These are phyloP conservation scores for Epirrhoe tristata DNA, from an alignment of 2,888 invertebrate species.

Conservation along the genomic window DNA sequence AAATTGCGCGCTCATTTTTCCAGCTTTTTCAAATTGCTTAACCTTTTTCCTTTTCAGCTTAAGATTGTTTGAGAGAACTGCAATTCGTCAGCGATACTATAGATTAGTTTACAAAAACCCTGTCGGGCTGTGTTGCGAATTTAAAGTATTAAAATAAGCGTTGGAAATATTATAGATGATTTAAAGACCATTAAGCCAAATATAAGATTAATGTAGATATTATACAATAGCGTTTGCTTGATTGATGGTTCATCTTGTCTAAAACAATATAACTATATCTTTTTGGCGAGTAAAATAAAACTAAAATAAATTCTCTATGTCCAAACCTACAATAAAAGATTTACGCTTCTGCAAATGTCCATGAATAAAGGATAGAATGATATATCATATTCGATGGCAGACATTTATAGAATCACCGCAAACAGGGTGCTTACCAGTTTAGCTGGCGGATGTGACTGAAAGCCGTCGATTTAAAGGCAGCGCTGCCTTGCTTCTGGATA, in stretches of 20 bases:
- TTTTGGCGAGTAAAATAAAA: not conserved
- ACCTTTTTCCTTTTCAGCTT: slow-evolving; percentile 16
- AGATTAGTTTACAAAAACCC: not conserved
- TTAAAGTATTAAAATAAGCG: not conserved
- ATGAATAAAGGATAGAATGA: slow-evolving; percentile 37
- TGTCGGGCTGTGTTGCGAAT: not conserved
- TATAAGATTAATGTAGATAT: too few relatives aligned
- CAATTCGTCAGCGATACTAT: slow-evolving; percentile 13
- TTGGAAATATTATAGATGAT: too few relatives aligned
- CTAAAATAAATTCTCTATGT: slow-evolving; percentile 4
- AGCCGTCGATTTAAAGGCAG: slow-evolving; percentile 53
- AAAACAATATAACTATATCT: not conserved
- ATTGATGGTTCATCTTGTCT: not conserved
- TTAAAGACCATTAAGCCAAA: too few relatives aligned
- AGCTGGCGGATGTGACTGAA: slow-evolving; percentile 53
- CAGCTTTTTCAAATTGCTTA: slow-evolving; percentile 24
- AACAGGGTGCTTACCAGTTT: slow-evolving; percentile 39
- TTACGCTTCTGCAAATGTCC: slow-evolving; percentile 17
- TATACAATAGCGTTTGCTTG: too few relatives aligned
- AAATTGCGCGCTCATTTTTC: slow-evolving; percentile 40
- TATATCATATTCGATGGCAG: slow-evolving; percentile 40
- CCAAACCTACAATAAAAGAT: slow-evolving; percentile 18
- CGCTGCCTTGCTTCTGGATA: slow-evolving; percentile 50
- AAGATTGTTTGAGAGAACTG: slow-evolving; percentile 2
- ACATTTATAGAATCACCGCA: slow-evolving; percentile 43